Evolutionary conservation across 2,888 invertebrate species (phyloP), one percentile per base, ranked within the genome.

Genomic region (Eupithecia dodoneata): DNA sequence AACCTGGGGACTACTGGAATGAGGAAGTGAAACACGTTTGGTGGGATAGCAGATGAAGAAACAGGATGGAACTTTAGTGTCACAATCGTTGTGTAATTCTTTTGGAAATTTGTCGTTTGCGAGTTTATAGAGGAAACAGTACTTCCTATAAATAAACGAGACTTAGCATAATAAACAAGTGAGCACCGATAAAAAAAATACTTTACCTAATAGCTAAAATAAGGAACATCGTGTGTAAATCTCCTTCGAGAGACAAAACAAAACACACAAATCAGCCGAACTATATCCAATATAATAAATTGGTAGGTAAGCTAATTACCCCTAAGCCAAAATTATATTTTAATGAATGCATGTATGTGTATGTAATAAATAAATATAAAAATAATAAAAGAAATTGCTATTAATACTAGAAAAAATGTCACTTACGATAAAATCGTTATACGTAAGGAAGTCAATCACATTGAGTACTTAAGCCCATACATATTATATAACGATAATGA

Each of bases 401-500:
- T 10, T n/a, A 66, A 66, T 44, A 10, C 44, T 45, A 44, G 67
- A n/a, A 45, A 13, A 30, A 18, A 49, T 70, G 13, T 45, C 70
- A 42, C 45, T 69, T 10, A 45, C 45, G 10, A 69, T 12, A 70
- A 49, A n/a, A 70, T 30, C 2, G 13, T 42, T 67, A 18, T 52
- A 73, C 15, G 45, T 30, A 75, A 76, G 79, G 76, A 79, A 77
- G 74, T 77, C 72, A 47, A 71, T 45, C 15, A 18, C 65, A 75
- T 47, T 18, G 74, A 76, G 18, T 66, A 67, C 72, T 63, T 65
- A 73, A 73, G 44, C 76, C 69, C 73, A 75, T 80, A 78, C 67
- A 77, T 79, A 52, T 59, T 59, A 59, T 6, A 59, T 59, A 59
- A 81, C 66, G 44, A 75, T 72, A 67, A 80, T 75, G 74, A 73